A percentile compares a stretch with the other conserved stretches of the same genome.
phyloP scores from a whole-genome alignment of 2,113 vertebrate species.

The Rhodinocichla rosea region DNA sequence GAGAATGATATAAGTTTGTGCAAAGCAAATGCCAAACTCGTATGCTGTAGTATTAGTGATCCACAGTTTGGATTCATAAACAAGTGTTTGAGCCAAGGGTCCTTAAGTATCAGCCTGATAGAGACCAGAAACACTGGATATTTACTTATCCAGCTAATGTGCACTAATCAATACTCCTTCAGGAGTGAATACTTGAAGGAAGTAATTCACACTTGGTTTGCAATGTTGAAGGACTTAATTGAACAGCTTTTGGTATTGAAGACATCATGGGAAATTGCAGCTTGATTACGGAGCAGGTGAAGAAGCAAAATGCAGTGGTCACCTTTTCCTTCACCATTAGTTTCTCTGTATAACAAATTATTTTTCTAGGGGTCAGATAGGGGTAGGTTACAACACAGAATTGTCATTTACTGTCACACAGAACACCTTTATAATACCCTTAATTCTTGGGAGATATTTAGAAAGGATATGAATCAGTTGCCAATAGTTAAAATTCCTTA shows the following conservation, averaged over 20 bases:
- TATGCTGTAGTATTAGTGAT: background rate
- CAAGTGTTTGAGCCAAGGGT: background rate
- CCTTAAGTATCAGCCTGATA: conserved; percentile 7
- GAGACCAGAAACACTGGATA: conserved; percentile 23
- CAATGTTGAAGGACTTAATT: background rate
- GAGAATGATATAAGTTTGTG: background rate
- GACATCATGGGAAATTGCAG: background rate
- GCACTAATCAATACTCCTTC: conserved; percentile 21
- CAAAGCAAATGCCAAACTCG: conserved; percentile 6
- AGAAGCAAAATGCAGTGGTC: background rate
- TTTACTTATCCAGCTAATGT: conserved; percentile 21
- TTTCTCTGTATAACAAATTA: background rate
- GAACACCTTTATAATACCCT: background rate
- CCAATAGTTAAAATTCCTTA: background rate
- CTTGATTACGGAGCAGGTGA: background rate
- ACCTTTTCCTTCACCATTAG: background rate
- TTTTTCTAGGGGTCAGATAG: background rate
- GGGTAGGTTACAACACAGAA: background rate
- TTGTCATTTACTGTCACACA: rapidly evolving
- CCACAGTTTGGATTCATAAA: background rate
- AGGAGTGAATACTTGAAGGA: background rate
- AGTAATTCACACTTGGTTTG: background rate
- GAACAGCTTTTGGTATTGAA: background rate
- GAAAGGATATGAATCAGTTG: background rate
- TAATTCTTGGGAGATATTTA: background rate